Base-by-base conservation (phyloP, 2,888 invertebrate genomes). In the Dryococelus australis region DNA sequence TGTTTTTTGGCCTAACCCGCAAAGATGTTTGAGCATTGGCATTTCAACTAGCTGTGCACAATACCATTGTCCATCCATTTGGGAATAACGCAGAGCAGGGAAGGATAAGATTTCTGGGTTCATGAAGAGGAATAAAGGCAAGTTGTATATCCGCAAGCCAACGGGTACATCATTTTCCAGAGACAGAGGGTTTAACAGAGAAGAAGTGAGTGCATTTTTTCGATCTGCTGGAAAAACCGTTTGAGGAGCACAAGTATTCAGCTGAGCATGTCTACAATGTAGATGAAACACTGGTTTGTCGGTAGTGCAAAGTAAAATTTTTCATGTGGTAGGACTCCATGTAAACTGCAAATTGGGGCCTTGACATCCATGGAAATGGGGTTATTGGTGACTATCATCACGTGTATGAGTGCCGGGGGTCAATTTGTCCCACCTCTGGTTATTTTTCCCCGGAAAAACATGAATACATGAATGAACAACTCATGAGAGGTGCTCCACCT, bases 401-500 rank as follows among this genome's bases (percentile, higher is more conserved):
- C n/a, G n/a, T n/a, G n/a, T n/a, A n/a, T n/a, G n/a, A n/a, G n/a
- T n/a, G n/a, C n/a, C n/a, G n/a, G n/a, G n/a, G n/a, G n/a, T n/a
- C n/a, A n/a, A n/a, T n/a, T n/a, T n/a, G n/a, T n/a, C n/a, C n/a
- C n/a, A n/a, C n/a, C n/a, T n/a, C n/a, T n/a, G n/a, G n/a, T n/a
- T n/a, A n/a, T n/a, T n/a, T 16, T 90, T 90, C 85, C 90, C 90
- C 13, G 84, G 91, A 84, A 88, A 89, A 84, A 51, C 89, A 35
- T 90, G 90, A 85, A 88, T 12, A 87, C 13, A 88, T 90, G 87
- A 87, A 51, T 89, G 89, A n/a, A 89, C n/a, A n/a, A n/a, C n/a
- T n/a, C n/a, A n/a, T n/a, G n/a, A n/a, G n/a, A n/a, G n/a, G n/a
- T n/a, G n/a, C 90, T n/a, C 90, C 90, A 65, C 89, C 89, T 28